Evolutionary conservation across 2,113 vertebrate species (phyloP), one percentile per base, ranked within the genome.

Genomic region (Nerophis ophidion): DNA sequence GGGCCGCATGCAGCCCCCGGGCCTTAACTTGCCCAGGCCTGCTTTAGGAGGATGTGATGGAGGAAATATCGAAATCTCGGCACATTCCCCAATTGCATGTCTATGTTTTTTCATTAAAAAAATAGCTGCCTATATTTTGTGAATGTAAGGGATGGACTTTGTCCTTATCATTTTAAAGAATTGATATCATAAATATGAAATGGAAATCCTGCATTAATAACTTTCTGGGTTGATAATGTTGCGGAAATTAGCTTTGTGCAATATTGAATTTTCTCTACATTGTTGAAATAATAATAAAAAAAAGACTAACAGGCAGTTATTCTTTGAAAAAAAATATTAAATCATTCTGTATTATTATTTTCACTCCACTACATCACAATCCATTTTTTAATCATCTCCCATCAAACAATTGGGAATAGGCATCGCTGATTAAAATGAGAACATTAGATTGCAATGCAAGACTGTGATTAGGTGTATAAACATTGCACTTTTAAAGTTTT

Each of bases 231-330:
- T 35, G 7, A 60, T 19, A 53, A 60, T 61, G 33, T 57, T 45
- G n/a, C 54, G n/a, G 52, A 53, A 61, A 63, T 26, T 60, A 35
- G 12, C 15, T 53, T 48, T 53, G 14, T 48, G 11, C 4, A 54
- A 26, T 17, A 51, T 60, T 7, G 16, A 0, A 48, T 53, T 10
- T 14, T 16, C 4, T 48, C 17, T 1, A 2, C 5, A 47, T 15
- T 15, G 5, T 46, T n/a, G 2, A 47, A 1, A 47, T 7, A 5
- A 47, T 2, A 26, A 26, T 0, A 3, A 26, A 26, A 26, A 26
- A 26, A 26, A 26, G 26, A 26, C 26, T 26, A 1, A 4, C 26
- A 26, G 26, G 26, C 26, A 26, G 26, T 26, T 26, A 26, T 26
- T 26, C 26, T 26, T 26, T 26, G 26, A 26, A 26, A 26, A 26